Evolutionary conservation across 2,797 vertebrate genomes (phyloP).

Genomic region (Morus bassanus): DNA sequence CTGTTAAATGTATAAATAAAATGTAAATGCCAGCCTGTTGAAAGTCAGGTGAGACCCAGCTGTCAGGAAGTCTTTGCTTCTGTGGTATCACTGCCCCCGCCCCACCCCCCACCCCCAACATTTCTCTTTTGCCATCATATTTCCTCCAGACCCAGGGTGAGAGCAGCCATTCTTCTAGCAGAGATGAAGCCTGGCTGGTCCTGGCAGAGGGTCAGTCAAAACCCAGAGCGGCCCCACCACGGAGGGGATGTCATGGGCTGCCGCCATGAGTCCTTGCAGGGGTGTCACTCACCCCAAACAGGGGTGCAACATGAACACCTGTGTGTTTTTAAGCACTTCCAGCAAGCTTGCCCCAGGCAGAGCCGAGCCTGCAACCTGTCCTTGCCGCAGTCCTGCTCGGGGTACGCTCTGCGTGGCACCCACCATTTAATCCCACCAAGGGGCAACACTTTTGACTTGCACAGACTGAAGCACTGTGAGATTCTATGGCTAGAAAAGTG

Average conservation of each 20-base stretch:
- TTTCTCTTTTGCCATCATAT: not conserved
- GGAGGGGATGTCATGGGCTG: not conserved
- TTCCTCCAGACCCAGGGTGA: not conserved
- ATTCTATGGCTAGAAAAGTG: not conserved
- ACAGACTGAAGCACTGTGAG: not conserved
- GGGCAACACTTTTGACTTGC: not conserved
- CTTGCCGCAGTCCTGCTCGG: not conserved
- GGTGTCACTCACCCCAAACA: not conserved
- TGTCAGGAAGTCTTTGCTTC: not conserved
- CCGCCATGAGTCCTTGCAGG: fast-evolving
- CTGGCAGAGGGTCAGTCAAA: not conserved
- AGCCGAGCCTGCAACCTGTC: not conserved
- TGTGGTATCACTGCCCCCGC: not conserved
- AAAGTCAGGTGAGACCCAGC: not conserved
- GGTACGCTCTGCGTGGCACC: not conserved
- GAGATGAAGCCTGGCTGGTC: not conserved
- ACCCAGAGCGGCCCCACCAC: not conserved
- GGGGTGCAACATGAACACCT: not conserved
- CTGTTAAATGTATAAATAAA: constrained; percentile 56
- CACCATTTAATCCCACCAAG: not conserved
- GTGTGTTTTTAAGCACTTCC: not conserved
- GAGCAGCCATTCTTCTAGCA: not conserved
- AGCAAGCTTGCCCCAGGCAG: not conserved
- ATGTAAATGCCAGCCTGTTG: not conserved
- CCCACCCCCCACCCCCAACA: too few species aligned